Conservation (phyloP, 1,140 invertebrate species). For the Leptinotarsa undecemlineata region DNA sequence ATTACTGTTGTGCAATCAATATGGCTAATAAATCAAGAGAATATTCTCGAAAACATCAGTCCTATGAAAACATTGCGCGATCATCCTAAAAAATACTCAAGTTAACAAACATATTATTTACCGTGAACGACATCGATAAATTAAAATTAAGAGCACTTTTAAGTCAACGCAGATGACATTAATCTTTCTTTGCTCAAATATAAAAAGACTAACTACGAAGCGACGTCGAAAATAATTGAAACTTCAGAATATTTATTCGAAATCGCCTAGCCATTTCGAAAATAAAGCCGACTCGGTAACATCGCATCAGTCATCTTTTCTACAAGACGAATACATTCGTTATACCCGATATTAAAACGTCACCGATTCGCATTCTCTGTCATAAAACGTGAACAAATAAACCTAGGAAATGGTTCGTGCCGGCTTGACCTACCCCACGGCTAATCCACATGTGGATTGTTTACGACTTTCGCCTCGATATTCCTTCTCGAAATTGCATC, state of each 20-base stretch:
- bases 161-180: conserved; percentile 17
- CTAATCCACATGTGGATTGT: conserved; percentile 13
- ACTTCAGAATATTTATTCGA: not conserved
- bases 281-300: not conserved
- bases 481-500: not conserved
- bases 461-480: conserved; percentile 11
- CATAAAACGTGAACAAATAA: conserved; percentile 3
- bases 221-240: not conserved
- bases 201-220: not conserved
- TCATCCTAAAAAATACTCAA: conserved; percentile 1
- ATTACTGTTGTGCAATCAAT: too few relatives aligned
- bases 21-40: too few relatives aligned
- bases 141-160: conserved; percentile 20
- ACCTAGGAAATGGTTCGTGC: not conserved
- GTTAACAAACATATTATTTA: conserved; percentile 11
- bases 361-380: not conserved
- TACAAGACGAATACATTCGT: too few relatives aligned
- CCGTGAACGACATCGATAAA: conserved; percentile 9
- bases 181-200: conserved; percentile 9
- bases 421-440: conserved; percentile 19
- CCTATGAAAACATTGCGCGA: not conserved
- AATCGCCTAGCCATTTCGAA: not conserved
- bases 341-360: not conserved
- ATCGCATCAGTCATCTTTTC: too few relatives aligned
- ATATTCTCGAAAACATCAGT: too few relatives aligned